A percentile compares a stretch with the other conserved stretches of the same genome.
phyloP scores from a whole-genome alignment of 1,140 invertebrate genomes.

The Hormaphis cornu region DNA sequence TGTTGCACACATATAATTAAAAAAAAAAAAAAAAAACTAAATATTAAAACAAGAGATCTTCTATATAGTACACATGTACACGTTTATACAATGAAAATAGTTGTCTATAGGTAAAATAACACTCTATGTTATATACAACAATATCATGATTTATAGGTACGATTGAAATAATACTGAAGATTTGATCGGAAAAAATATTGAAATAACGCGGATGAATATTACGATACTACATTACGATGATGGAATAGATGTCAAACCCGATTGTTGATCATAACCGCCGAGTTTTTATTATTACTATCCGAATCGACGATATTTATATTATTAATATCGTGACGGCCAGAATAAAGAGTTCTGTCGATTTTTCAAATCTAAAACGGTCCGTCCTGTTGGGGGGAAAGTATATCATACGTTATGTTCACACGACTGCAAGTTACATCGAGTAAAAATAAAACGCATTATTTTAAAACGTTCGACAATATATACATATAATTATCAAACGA shows the following conservation, averaged over 20 bases:
- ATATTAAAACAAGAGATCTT: constrained; percentile 25
- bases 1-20: background rate
- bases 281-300: background rate
- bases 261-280: background rate
- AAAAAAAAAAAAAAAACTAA: constrained; percentile 6
- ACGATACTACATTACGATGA: background rate
- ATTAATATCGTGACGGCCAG: background rate
- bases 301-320: too few species aligned
- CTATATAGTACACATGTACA: constrained; percentile 2
- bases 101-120: too few species aligned
- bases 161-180: background rate
- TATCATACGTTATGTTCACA: too few species aligned
- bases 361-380: background rate
- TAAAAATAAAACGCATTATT: too few species aligned
- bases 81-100: background rate
- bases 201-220: background rate
- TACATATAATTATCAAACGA: too few species aligned
- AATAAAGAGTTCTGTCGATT: background rate
- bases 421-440: too few species aligned
- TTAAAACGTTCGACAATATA: too few species aligned
- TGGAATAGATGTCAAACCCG: background rate
- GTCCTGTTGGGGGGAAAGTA: background rate
- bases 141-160: background rate
- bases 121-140: background rate
- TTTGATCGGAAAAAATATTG: background rate